Percentiles rank a stretch among this genome's conserved stretches.
phyloP scores from a whole-genome alignment of 1,140 invertebrate genomes.

The Watersipora subatra region DNA sequence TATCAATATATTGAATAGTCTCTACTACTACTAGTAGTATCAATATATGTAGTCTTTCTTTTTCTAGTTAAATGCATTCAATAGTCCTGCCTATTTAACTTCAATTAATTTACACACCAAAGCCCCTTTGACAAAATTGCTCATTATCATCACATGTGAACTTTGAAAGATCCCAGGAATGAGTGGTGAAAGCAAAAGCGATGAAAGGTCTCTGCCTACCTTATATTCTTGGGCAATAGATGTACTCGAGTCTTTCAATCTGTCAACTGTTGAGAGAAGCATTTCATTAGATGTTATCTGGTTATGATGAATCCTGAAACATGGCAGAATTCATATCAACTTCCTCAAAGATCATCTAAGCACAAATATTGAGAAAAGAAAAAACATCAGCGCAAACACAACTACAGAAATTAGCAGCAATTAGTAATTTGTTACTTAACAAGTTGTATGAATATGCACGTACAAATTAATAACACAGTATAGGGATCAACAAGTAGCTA shows the following conservation, averaged over 20 bases:
- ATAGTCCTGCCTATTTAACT: too few species aligned
- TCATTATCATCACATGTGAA: too few species aligned
- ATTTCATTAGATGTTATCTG: conserved; percentile 58
- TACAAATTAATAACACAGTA: not conserved
- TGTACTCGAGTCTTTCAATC: conserved; percentile 49
- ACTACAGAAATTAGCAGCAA: not conserved
- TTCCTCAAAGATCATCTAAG: not conserved
- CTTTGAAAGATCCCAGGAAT: too few species aligned
- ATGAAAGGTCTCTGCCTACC: too few species aligned
- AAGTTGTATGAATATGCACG: not conserved
- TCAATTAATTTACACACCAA: too few species aligned
- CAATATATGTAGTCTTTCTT: too few species aligned
- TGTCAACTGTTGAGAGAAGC: conserved; percentile 55
- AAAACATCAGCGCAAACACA: not conserved
- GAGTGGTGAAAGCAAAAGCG: too few species aligned
- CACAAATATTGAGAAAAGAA: not conserved
- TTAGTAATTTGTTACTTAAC: not conserved
- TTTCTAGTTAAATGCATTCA: too few species aligned
- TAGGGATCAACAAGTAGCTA: not conserved
- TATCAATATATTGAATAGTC: too few species aligned
- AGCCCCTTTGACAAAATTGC: too few species aligned
- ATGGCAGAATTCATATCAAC: not conserved
- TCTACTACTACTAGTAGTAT: too few species aligned
- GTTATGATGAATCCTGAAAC: conserved; percentile 59
- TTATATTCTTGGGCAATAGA: conserved; percentile 49